A percentile compares a stretch with the other conserved stretches of the same genome.
These are phyloP conservation scores for Cataglyphis hispanica DNA, from an alignment of 1,140 invertebrate genomes.

Conservation along the genomic window DNA sequence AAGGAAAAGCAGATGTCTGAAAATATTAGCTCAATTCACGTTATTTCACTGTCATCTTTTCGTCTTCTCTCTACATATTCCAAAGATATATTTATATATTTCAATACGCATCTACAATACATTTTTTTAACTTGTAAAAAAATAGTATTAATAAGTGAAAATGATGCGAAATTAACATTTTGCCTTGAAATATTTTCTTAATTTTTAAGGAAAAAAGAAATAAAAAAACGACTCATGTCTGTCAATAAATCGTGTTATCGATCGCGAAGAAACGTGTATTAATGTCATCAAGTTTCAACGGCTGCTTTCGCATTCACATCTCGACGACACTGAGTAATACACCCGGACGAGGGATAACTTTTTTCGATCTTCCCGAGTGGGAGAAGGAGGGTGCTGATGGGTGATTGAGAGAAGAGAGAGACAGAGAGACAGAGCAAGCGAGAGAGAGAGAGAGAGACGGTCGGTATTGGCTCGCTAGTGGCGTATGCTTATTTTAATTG, in stretches of 20 bases:
- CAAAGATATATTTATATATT: no score
- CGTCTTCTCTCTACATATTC: constrained; percentile 41
- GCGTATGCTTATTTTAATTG: constrained; percentile 87
- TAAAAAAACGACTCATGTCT: constrained; percentile 22
- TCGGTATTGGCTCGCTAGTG: constrained; percentile 77
- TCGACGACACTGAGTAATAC: constrained; percentile 84
- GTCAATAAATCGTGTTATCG: constrained; percentile 4
- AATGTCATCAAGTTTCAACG: constrained; percentile 69
- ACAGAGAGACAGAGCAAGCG: constrained; percentile 69
- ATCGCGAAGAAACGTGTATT: constrained; percentile 59
- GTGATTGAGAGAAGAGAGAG: constrained; percentile 55
- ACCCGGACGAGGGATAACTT: constrained; percentile 76
- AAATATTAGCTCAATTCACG: constrained; percentile 82
- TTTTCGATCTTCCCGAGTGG: constrained; percentile 66
- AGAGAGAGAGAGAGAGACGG: constrained; percentile 70
- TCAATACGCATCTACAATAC: background rate
- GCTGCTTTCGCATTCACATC: constrained; percentile 83
- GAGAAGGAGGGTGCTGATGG: constrained; percentile 57
- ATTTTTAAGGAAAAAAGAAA: background rate
- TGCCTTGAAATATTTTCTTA: background rate
- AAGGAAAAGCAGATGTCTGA: constrained; percentile 74
- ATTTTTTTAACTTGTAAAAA: background rate
- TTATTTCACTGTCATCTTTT: constrained; percentile 48
- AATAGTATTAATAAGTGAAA: background rate
- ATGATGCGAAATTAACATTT: constrained; percentile 3